Base-by-base conservation (phyloP, 2,113 vertebrate genomes). In the Microcebus murinus region DNA sequence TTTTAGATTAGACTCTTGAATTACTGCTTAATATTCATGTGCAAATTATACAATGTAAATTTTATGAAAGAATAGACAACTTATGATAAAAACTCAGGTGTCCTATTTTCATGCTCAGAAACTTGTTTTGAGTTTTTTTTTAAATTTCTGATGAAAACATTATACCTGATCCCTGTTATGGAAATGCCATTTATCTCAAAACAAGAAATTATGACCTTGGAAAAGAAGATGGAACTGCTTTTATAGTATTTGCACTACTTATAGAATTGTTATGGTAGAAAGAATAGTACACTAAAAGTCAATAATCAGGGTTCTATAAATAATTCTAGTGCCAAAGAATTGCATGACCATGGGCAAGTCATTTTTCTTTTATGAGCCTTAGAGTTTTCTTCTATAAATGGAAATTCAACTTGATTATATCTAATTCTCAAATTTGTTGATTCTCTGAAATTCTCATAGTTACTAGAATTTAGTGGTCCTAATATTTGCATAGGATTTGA, bases 81-180 rank as follows among this genome's bases (percentile, higher is more conserved):
- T 25, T 81, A 73, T 0, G 0, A 87, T 68, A 73, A 80, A 87
- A 96, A 68, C 5, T 34, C 65, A 65, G 0, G 5, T 34, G 11
- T 80, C 12, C 20, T 87, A 68, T 61, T 59, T 84, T 77, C 67
- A 34, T 89, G 36, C 52, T 85, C 31, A 95, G 23, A 52, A 73
- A 29, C n/a, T 52, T 67, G 9, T 76, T 96, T 11, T 87, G 3
- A 48, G n/a, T 59, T 86, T 42, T 71, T 14, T 94, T 65, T 71
- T 82, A 45, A 81, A 17, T 94, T 87, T 36, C 42, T 93, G 50
- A 86, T 81, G 20, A 91, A 74, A 96, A 45, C 8, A 61, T 50
- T 89, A 71, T 0, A 36, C 20, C 25, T 81, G 5, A 55, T 84
- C 3, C 50, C 2, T 70, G 6, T 55, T 57, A 34, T 59, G 14